phyloP scores from a whole-genome alignment of 2,888 invertebrate genomes.

The Empis stercorea region DNA sequence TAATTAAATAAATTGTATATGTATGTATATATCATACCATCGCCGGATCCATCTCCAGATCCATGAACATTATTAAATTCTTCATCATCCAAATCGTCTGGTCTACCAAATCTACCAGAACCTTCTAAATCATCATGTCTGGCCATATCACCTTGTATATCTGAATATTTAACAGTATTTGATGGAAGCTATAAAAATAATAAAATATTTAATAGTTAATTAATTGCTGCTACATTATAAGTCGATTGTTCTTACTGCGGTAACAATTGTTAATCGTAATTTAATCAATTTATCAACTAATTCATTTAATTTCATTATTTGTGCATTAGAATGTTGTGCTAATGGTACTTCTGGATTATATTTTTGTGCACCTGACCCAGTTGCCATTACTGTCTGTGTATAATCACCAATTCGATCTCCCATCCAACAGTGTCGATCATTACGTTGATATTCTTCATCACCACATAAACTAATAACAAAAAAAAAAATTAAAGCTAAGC shows the following conservation, averaged over 20 bases:
- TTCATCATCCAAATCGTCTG: constrained; percentile 30
- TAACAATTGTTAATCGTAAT: constrained; percentile 31
- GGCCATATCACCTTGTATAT: constrained; percentile 36
- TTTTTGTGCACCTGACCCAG: constrained; percentile 30
- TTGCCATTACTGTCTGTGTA: constrained; percentile 29
- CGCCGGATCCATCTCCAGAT: constrained; percentile 33
- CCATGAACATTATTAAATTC: constrained; percentile 26
- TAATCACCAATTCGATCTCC: constrained; percentile 35
- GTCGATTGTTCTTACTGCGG: no score
- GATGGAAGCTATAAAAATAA: constrained; percentile 24
- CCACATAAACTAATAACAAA: constrained; percentile 28
- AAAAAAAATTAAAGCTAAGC: background rate
- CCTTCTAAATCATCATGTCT: constrained; percentile 29
- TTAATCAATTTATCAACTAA: constrained; percentile 33
- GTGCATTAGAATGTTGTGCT: constrained; percentile 21
- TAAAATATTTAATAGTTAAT: no score
- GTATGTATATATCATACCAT: constrained; percentile 22
- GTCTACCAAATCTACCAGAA: constrained; percentile 24
- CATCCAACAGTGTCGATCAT: constrained; percentile 34
- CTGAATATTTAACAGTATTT: constrained; percentile 25
- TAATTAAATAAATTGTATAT: no score
- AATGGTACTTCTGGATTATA: constrained; percentile 37
- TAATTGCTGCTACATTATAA: no score
- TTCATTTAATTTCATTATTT: constrained; percentile 29
- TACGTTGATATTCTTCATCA: constrained; percentile 30